phyloP scores from a whole-genome alignment of 2,113 vertebrate species.

The Rhinolophus ferrumequinum region DNA sequence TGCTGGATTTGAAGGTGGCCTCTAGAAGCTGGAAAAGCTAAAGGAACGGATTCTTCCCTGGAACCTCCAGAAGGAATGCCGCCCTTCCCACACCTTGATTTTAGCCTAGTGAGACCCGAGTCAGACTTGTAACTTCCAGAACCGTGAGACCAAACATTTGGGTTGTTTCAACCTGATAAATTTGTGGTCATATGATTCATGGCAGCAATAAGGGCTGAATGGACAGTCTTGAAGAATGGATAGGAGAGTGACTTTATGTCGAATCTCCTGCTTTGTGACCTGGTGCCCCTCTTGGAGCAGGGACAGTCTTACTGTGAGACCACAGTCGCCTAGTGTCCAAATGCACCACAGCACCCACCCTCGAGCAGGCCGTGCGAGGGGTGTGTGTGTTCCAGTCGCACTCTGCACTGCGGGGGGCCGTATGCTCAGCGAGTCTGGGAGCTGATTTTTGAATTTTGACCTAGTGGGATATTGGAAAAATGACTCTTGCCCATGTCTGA shows the following conservation, averaged over 20 bases:
- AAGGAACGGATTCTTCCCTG: rapidly evolving
- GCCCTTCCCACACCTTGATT: rapidly evolving
- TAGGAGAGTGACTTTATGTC: background rate
- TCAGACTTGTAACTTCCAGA: no score
- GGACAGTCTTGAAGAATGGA: no score
- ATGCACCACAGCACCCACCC: background rate
- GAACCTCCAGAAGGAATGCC: rapidly evolving
- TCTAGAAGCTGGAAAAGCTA: background rate
- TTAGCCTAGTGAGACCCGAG: rapidly evolving
- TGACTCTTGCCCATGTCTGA: background rate
- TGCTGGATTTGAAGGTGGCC: background rate
- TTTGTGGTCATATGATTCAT: rapidly evolving
- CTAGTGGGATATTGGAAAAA: rapidly evolving
- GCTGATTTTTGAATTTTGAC: background rate
- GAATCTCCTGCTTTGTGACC: background rate
- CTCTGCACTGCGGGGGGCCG: rapidly evolving
- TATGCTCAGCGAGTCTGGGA: rapidly evolving
- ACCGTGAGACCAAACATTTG: rapidly evolving
- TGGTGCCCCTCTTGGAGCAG: background rate
- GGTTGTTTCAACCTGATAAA: rapidly evolving
- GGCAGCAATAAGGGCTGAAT: rapidly evolving
- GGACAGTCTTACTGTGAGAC: background rate
- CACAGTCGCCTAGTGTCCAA: background rate
- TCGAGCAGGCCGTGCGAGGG: rapidly evolving
- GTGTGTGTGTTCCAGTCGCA: rapidly evolving